These are phyloP conservation scores for Colius striatus DNA, from an alignment of 2,113 vertebrate genomes.

Conservation along the genomic window DNA sequence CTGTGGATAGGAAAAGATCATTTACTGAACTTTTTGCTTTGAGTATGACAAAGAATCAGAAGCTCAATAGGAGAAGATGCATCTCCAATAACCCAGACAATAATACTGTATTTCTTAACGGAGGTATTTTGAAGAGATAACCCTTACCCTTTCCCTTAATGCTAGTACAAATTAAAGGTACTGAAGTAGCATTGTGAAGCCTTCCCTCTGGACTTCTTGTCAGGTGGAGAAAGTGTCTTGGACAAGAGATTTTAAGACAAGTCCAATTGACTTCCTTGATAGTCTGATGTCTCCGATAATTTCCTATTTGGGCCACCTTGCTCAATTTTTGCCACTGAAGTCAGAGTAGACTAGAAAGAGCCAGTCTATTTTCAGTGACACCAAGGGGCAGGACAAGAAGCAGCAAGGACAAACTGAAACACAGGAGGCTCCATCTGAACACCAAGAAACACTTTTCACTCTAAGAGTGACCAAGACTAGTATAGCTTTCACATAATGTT, in stretches of 20 bases:
- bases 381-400: not conserved
- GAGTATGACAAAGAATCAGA: not conserved
- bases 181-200: not conserved
- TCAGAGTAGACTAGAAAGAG: not conserved
- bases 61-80: not conserved
- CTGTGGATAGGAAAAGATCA: not conserved
- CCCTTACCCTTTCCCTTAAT: not conserved
- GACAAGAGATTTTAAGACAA: not conserved
- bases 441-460: not conserved
- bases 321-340: not conserved
- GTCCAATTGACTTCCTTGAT: not conserved
- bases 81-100: not conserved
- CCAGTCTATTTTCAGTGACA: not conserved
- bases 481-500: not conserved
- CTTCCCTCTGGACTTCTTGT: not conserved
- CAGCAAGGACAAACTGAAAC: not conserved
- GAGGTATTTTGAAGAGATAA: not conserved
- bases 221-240: not conserved
- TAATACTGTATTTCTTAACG: not conserved
- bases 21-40: not conserved
- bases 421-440: not conserved
- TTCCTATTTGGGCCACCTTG: not conserved
- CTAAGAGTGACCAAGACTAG: not conserved
- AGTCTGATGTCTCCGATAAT: not conserved
- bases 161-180: not conserved